Evolutionary conservation across 2,888 invertebrate genomes (phyloP), one percentile per base, ranked within the genome.

Genomic region (Agriopis leucophaearia): DNA sequence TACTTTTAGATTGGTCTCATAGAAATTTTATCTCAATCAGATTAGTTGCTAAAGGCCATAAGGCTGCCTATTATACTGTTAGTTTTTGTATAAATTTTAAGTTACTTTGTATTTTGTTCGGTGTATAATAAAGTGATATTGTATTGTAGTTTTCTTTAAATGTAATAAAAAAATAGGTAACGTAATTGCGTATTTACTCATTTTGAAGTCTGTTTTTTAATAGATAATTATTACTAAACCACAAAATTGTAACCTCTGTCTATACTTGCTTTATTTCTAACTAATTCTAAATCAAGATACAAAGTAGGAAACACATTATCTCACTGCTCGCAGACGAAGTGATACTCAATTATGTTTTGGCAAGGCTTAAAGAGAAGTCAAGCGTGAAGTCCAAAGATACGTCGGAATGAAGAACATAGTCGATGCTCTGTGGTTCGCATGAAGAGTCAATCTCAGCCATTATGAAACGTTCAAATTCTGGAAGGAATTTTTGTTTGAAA

Each of bases 311-410:
- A 16, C 48, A 60, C 65, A 56, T 16, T 66, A 62, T 67, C 62
- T 55, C n/a, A 12, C 38, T 56, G 6, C 48, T 60, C 27, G 13
- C 55, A 48, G 44, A 44, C 52, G 51, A 63, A 67, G 67, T 67
- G 67, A 60, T 50, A 68, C 68, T 68, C 55, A 64, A 68, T 68
- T 64, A 64, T 47, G 60, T 68, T 68, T 68, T 68, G 68, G 68
- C 64, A 64, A 64, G 68, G 64, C 68, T 60, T 51, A 68, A 56
- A 60, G 55, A 45, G 64, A 56, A 68, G 68, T 52, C 59, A 60
- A 64, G 48, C 56, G 60, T 60, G 45, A 64, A 60, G 59, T 59
- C 63, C 64, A 56, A 44, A 64, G 68, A 68, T 68, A 68, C 68
- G 62, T 47, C 56, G 47, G 45, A 54, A 58, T 51, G 62, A 48